Evolutionary conservation across 1,140 invertebrate species (phyloP).

Genomic region (Brachionus rubens): DNA sequence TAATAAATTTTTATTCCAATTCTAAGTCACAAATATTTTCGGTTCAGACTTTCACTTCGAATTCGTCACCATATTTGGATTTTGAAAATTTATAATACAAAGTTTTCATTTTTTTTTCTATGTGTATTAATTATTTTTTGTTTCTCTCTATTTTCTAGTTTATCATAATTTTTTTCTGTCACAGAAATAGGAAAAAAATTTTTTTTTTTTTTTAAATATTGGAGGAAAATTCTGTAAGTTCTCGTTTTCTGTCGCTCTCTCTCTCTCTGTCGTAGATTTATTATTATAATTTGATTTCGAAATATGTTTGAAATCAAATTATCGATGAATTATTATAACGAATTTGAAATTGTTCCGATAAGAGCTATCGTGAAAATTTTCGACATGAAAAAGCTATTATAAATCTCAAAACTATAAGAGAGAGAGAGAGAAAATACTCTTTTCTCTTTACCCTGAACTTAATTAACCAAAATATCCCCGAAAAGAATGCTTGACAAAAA

Average conservation of each 20-base stretch:
- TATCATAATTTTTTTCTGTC: slow-evolving; percentile 38
- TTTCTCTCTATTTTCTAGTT: neutral
- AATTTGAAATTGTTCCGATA: neutral
- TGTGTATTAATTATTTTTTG: neutral
- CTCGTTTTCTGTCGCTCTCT: too few relatives aligned
- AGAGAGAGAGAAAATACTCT: too few relatives aligned
- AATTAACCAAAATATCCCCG: too few relatives aligned
- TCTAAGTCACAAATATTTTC: neutral
- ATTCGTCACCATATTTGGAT: slow-evolving; percentile 33
- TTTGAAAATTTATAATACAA: slow-evolving; percentile 23
- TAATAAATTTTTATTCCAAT: neutral
- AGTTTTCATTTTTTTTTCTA: neutral
- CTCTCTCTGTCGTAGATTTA: neutral
- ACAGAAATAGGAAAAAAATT: neutral
- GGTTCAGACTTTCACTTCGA: slow-evolving; percentile 7
- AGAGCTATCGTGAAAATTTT: too few relatives aligned
- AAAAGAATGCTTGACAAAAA: too few relatives aligned
- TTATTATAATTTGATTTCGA: slow-evolving; percentile 22
- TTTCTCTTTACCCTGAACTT: too few relatives aligned
- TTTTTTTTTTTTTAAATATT: slow-evolving; percentile 27
- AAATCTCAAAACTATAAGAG: too few relatives aligned
- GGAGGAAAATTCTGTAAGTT: neutral
- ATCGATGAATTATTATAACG: slow-evolving; percentile 7
- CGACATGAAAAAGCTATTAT: too few relatives aligned
- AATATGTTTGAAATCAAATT: neutral